These are phyloP conservation scores for Brachionus koreanus DNA, from an alignment of 1,140 invertebrate genomes.

Conservation along the genomic window DNA sequence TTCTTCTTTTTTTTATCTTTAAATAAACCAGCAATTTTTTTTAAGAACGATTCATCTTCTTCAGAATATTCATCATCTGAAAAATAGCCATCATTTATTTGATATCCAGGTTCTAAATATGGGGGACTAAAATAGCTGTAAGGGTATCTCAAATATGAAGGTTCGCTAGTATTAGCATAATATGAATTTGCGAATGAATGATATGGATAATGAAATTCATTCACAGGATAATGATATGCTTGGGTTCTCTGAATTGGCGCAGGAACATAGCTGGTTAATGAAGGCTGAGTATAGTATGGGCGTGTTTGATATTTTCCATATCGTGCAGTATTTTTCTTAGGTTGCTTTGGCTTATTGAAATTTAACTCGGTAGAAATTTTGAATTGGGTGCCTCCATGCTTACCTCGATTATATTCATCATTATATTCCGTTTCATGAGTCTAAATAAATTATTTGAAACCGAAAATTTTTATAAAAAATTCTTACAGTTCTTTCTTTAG, in stretches of 20 bases:
- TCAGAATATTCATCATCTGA: constrained; percentile 2
- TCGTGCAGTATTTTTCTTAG: not conserved
- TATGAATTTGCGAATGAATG: not conserved
- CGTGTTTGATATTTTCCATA: not conserved
- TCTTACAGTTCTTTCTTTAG: constrained; percentile 17
- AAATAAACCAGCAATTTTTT: not conserved
- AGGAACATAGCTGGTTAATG: not conserved
- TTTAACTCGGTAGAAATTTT: constrained; percentile 15
- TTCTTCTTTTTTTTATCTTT: not conserved
- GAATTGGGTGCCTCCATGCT: not conserved
- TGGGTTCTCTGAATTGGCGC: not conserved
- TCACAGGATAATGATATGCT: not conserved
- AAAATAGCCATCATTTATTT: not conserved
- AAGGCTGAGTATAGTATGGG: not conserved
- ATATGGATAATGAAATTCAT: not conserved
- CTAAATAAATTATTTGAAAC: not conserved
- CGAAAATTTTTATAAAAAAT: not conserved
- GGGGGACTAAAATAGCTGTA: too few relatives aligned
- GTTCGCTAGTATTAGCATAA: not conserved
- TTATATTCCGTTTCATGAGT: not conserved
- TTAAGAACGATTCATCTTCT: not conserved
- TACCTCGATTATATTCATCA: not conserved
- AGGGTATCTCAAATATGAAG: not conserved
- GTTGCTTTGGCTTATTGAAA: not conserved
- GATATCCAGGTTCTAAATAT: not conserved